phyloP scores from a whole-genome alignment of 2,888 invertebrate species.

The Phorcus lineatus region DNA sequence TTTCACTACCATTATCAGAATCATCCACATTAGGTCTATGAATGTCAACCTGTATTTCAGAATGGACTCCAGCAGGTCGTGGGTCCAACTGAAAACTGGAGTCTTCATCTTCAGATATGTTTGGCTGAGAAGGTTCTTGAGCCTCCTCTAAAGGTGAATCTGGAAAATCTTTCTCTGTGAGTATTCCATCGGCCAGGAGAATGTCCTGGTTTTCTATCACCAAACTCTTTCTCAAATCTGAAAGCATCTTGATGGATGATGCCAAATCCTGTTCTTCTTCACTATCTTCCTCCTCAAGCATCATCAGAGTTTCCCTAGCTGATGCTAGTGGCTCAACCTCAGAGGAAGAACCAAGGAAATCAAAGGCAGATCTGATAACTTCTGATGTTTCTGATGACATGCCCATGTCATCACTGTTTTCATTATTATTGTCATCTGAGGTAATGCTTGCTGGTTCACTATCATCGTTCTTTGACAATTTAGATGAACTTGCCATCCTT shows the following conservation, averaged over 20 bases:
- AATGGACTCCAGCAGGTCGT: neutral
- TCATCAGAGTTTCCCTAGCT: neutral
- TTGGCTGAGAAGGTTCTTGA: neutral
- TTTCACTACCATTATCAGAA: constrained; percentile 2
- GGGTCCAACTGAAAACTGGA: constrained; percentile 16
- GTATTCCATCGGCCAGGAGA: neutral
- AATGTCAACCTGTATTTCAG: neutral
- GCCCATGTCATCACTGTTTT: neutral
- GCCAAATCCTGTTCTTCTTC: constrained; percentile 9
- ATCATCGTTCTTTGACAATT: neutral
- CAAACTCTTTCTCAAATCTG: neutral
- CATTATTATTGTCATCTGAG: neutral
- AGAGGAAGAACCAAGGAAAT: constrained; percentile 10
- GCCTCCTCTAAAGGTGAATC: too few species aligned
- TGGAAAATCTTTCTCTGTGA: neutral
- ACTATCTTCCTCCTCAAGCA: constrained; percentile 12
- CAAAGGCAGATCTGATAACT: constrained; percentile 15
- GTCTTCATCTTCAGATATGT: constrained; percentile 3
- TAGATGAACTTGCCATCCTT: neutral
- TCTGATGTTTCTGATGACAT: neutral
- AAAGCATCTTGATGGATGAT: constrained; percentile 13
- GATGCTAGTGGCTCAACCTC: neutral
- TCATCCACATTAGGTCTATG: neutral
- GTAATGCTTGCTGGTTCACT: neutral
- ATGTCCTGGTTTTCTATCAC: neutral